phyloP scores from a whole-genome alignment of 2,797 vertebrate genomes.

The Coilia nasus region DNA sequence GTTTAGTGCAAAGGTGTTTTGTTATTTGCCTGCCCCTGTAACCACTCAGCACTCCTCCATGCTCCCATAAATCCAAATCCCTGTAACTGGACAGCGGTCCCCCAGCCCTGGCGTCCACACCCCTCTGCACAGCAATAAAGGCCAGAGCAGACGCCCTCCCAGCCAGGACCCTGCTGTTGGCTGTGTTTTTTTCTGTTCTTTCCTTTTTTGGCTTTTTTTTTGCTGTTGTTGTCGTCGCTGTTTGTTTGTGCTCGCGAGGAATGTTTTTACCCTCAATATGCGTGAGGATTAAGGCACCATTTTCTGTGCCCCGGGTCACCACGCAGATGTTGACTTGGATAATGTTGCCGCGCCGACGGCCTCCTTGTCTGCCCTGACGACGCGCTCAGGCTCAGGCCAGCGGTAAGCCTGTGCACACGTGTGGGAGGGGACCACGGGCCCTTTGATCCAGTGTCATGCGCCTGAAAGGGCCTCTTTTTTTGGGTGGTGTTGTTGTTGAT shows the following conservation, averaged over 20 bases:
- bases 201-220: conserved; percentile 60
- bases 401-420: conserved; percentile 56
- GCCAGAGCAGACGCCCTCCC: conserved; percentile 32
- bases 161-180: conserved; percentile 56
- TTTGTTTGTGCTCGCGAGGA: conserved; percentile 37
- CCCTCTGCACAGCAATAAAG: conserved; percentile 74
- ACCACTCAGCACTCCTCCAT: conserved; percentile 56
- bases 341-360: conserved; percentile 72
- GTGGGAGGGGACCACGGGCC: not conserved
- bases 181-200: conserved; percentile 40
- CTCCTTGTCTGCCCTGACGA: conserved; percentile 59
- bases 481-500: conserved; percentile 8
- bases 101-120: conserved; percentile 70
- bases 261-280: conserved; percentile 44
- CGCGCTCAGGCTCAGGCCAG: conserved; percentile 60
- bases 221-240: conserved; percentile 47
- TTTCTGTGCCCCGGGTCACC: conserved; percentile 68
- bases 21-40: conserved; percentile 29
- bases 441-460: conserved; percentile 33
- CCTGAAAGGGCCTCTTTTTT: not conserved
- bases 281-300: conserved; percentile 73
- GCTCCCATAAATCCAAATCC: conserved; percentile 75
- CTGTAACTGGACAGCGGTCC: conserved; percentile 72
- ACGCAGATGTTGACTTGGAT: conserved; percentile 77
- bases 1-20: conserved; percentile 34